These are phyloP conservation scores for Siphamia tubifer DNA, from an alignment of 2,113 vertebrate species.

Conservation along the genomic window DNA sequence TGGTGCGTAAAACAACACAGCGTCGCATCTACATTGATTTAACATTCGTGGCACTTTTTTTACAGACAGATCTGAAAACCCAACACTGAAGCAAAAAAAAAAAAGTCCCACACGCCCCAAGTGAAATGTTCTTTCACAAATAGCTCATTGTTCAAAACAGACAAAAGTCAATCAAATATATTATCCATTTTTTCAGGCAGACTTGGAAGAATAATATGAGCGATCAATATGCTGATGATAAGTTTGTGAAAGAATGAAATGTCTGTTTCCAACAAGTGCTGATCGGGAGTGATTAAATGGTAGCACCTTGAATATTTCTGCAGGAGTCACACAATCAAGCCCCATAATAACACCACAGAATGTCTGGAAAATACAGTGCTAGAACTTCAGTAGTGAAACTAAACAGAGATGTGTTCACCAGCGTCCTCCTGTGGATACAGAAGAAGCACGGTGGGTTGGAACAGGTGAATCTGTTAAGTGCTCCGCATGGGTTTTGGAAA, in stretches of 20 bases:
- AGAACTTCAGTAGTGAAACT: conserved; percentile 47
- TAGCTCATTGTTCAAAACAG: conserved; percentile 47
- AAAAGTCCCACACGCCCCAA: conserved; percentile 26
- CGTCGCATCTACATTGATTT: not conserved
- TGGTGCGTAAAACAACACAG: not conserved
- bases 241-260: not conserved
- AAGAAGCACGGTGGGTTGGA: not conserved
- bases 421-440: not conserved
- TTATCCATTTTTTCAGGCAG: not conserved
- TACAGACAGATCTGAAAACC: conserved; percentile 76
- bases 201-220: not conserved
- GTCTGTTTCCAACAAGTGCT: conserved; percentile 57
- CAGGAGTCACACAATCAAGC: not conserved
- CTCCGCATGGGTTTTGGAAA: conserved; percentile 9
- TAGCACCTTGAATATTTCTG: conserved; percentile 5
- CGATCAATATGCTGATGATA: not conserved
- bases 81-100: conserved; percentile 51
- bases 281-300: conserved; percentile 7
- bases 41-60: not conserved
- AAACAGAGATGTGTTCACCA: conserved; percentile 21
- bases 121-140: too few relatives aligned
- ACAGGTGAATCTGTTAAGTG: not conserved
- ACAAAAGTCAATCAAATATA: not conserved
- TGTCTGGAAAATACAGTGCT: conserved; percentile 28
- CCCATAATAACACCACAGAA: not conserved